Evolutionary conservation across 2,113 vertebrate species (phyloP).

Genomic region (Scomber colias): DNA sequence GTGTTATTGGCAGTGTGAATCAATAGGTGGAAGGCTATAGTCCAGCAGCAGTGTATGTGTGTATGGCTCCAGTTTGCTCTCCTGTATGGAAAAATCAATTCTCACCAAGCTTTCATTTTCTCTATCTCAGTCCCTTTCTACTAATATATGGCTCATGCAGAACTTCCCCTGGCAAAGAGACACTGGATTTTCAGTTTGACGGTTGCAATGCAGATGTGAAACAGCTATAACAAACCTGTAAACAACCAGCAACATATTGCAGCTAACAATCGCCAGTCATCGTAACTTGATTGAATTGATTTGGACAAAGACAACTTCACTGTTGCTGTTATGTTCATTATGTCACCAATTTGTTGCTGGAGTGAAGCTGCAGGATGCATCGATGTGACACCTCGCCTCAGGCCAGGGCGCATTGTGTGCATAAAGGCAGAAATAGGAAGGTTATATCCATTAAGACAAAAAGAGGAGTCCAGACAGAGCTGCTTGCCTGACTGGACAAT

Average conservation of each 20-base stretch:
- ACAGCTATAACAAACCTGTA: constrained; percentile 15
- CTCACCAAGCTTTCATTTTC: constrained; percentile 66
- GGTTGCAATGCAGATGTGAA: constrained; percentile 23
- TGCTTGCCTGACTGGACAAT: constrained; percentile 2
- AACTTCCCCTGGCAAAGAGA: constrained; percentile 28
- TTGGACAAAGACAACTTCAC: constrained; percentile 51
- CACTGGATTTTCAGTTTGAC: constrained; percentile 29
- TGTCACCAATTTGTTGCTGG: constrained; percentile 65
- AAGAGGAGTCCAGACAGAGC: constrained; percentile 36
- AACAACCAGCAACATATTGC: constrained; percentile 1
- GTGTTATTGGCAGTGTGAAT: constrained; percentile 75
- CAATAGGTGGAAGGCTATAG: constrained; percentile 73
- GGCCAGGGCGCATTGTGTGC: constrained; percentile 60
- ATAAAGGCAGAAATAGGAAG: constrained; percentile 64
- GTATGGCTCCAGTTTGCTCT: constrained; percentile 63
- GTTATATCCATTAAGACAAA: constrained; percentile 64
- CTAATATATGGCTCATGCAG: constrained; percentile 36
- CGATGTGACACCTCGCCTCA: constrained; percentile 65
- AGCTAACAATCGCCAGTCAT: constrained; percentile 24
- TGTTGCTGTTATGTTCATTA: constrained; percentile 61
- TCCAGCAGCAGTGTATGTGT: constrained; percentile 57
- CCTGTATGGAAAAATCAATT: constrained; percentile 77
- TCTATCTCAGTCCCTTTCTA: constrained; percentile 37
- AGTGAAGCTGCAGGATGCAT: constrained; percentile 61
- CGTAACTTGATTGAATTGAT: constrained; percentile 49